A percentile compares a stretch with the other conserved stretches of the same genome.
phyloP scores from a whole-genome alignment of 2,888 invertebrate species.

The Drosophila merina region DNA sequence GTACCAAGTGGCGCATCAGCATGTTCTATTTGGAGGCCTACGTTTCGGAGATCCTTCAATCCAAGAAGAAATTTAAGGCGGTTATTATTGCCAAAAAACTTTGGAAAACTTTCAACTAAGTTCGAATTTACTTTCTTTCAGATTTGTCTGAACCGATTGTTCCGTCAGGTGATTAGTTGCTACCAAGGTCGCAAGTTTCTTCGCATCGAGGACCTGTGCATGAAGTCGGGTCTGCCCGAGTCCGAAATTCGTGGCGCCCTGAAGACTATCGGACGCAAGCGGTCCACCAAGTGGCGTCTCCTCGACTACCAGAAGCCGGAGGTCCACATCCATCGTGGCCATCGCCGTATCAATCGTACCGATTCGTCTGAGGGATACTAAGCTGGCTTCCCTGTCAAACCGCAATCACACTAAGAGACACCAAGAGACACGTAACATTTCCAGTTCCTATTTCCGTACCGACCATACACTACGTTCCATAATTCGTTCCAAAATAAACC shows the following conservation, averaged over 20 bases:
- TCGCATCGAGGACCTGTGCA: constrained; percentile 8
- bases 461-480: too few species aligned
- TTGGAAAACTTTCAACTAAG: too few species aligned
- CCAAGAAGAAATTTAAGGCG: neutral
- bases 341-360: neutral
- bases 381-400: neutral
- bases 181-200: constrained; percentile 5
- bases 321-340: constrained; percentile 14
- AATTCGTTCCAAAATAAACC: too few species aligned
- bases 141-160: neutral
- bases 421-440: neutral
- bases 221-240: constrained; percentile 2
- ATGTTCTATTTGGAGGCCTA: constrained; percentile 9
- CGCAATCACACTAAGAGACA: too few species aligned
- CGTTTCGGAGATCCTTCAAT: neutral
- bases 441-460: neutral
- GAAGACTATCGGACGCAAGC: constrained; percentile 23
- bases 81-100: neutral
- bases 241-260: neutral
- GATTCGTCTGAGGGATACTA: neutral
- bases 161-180: constrained; percentile 5
- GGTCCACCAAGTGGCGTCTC: constrained; percentile 36
- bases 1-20: constrained; percentile 28
- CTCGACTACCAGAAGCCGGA: constrained; percentile 18
- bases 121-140: too few species aligned